A percentile compares a stretch with the other conserved stretches of the same genome.
Conservation (phyloP, 2,888 invertebrate species). For the Callyntrura guangdongensis region DNA sequence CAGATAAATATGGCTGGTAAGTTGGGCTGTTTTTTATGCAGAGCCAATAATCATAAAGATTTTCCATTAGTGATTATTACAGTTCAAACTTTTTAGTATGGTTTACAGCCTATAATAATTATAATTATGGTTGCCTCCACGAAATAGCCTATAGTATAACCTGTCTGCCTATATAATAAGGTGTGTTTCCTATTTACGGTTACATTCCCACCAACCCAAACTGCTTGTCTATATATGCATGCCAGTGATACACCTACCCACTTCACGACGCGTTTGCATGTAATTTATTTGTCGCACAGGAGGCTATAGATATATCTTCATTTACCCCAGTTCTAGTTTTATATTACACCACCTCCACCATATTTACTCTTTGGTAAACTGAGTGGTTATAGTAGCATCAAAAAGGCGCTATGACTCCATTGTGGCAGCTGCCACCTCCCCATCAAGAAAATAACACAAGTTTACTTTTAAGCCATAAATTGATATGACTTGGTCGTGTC, state of each 20-base stretch:
- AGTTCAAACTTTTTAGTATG: constrained; percentile 35
- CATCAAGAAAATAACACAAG: constrained; percentile 58
- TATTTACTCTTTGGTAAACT: no score
- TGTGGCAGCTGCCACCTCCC: constrained; percentile 64
- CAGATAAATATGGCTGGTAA: neutral
- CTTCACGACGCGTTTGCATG: neutral
- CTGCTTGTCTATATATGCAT: no score
- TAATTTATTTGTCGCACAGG: neutral
- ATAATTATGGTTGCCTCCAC: no score
- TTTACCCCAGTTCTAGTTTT: neutral
- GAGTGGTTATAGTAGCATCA: neutral
- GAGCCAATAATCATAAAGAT: constrained; percentile 53
- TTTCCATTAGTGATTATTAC: constrained; percentile 61
- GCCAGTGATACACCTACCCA: neutral
- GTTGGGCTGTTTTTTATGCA: neutral
- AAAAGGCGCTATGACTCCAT: neutral
- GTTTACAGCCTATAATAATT: constrained; percentile 62
- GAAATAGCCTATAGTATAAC: no score
- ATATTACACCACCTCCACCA: neutral
- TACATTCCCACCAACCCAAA: neutral
- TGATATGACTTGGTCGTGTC: constrained; percentile 59
- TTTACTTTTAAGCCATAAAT: constrained; percentile 72
- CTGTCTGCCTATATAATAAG: no score
- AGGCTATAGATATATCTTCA: neutral
- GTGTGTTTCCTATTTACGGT: neutral